Base-by-base conservation (phyloP, 2,113 vertebrate species). In the Ageneiosus marmoratus region DNA sequence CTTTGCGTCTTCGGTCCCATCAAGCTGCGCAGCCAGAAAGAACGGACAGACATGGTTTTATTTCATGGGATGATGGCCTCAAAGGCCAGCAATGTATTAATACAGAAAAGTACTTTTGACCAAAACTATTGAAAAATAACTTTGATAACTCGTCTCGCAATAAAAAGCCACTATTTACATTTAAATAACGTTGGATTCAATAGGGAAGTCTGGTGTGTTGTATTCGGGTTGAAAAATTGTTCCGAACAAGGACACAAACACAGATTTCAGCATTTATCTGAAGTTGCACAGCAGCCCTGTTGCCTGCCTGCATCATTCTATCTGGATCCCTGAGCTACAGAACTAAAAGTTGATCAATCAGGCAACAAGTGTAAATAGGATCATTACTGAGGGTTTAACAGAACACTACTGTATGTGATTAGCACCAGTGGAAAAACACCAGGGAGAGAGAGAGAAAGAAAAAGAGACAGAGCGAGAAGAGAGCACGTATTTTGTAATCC, bases 321-420 rank as follows among this genome's bases (percentile, higher is more conserved):
- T 44, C 58, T 0, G 20, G 86, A 88, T 67, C 83, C 1, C 58
- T 3, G 37, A 89, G 91, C 91, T 91, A 90, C 84, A 91, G 88
- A 85, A 83, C 89, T 89, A 87, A 91, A 92, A 91, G 91, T 93
- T 94, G 91, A 94, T 94, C 91, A 92, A 91, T 90, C 87, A 89
- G 90, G 89, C 90, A 92, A 90, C 91, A 90, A 91, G 89, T 91
- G 88, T 91, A 92, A 93, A 92, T 93, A 87, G 89, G 91, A 92
- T 94, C 91, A 92, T 93, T 94, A 93, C 88, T 90, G 83, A 79
- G 85, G 89, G 90, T 91, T 92, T 91, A 93, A 85, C 88, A 86
- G 84, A 86, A 85, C 85, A 85, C 88, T 87, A 89, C 88, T 60
- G 74, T 89, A 89, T 91, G 86, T 55, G 87, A 89, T 92, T 90